Evolutionary conservation across 2,888 invertebrate genomes (phyloP).

Genomic region (Drosophila silvestris): DNA sequence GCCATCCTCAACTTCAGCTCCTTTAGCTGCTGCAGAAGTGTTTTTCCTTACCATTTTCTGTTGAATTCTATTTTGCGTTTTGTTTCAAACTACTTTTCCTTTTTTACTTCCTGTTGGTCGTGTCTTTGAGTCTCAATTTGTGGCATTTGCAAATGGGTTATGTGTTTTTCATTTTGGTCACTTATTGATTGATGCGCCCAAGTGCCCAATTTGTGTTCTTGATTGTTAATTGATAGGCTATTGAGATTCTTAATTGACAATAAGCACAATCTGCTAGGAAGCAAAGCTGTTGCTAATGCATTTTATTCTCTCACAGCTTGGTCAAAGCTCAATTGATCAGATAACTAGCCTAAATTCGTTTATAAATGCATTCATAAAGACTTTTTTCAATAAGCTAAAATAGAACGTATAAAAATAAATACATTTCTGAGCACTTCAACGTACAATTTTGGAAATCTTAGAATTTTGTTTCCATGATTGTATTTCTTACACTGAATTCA

Average conservation of each 20-base stretch:
- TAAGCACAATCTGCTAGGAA: neutral
- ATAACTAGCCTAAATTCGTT: neutral
- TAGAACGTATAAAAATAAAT: neutral
- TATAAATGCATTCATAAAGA: neutral
- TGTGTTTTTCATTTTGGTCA: conserved; percentile 18
- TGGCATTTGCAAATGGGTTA: conserved; percentile 25
- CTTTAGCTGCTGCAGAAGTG: neutral
- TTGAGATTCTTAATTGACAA: neutral
- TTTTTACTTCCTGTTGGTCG: neutral
- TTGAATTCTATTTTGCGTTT: conserved; percentile 3
- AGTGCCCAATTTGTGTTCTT: neutral
- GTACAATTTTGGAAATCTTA: neutral
- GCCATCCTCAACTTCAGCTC: neutral
- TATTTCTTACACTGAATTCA: neutral
- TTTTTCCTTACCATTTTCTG: conserved; percentile 1
- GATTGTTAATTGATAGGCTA: conserved; percentile 18
- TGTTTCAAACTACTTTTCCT: neutral
- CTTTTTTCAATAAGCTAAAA: neutral
- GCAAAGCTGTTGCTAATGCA: neutral
- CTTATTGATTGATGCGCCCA: conserved; percentile 15
- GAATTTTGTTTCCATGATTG: neutral
- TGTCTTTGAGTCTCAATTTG: conserved; percentile 12
- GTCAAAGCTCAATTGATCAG: neutral
- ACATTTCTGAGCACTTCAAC: fast-evolving
- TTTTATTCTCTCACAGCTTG: neutral